Evolutionary conservation across 2,797 vertebrate genomes (phyloP).

Genomic region (Micromesistius poutassou): DNA sequence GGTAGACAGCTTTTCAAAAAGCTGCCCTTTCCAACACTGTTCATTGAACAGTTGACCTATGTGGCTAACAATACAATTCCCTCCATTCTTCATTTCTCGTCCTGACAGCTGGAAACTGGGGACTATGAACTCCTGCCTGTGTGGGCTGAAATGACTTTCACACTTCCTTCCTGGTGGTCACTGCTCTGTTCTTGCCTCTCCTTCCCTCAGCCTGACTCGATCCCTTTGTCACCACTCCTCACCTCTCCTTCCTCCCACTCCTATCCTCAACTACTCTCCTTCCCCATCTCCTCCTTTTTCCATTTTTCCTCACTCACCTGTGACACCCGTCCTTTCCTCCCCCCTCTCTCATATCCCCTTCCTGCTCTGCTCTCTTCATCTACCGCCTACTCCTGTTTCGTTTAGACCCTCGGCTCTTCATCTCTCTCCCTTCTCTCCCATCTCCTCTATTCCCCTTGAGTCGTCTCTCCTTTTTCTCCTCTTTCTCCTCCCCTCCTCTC

Average conservation of each 20-base stretch:
- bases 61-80: slow-evolving; percentile 49
- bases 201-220: too few relatives aligned
- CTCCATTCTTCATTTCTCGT: slow-evolving; percentile 20
- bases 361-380: neutral
- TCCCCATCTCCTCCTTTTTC: neutral
- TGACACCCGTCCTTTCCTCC: neutral
- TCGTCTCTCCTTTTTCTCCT: neutral
- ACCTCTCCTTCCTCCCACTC: neutral
- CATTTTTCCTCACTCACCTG: neutral
- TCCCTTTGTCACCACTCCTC: slow-evolving; percentile 5
- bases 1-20: slow-evolving; percentile 45
- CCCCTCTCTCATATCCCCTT: neutral
- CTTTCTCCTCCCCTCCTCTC: neutral
- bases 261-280: neutral
- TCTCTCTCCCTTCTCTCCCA: neutral
- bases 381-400: neutral
- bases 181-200: neutral
- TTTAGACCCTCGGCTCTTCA: neutral
- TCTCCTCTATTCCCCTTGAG: neutral
- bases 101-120: slow-evolving; percentile 35
- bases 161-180: slow-evolving; percentile 24
- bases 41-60: slow-evolving; percentile 57
- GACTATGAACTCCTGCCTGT: neutral
- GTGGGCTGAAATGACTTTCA: slow-evolving; percentile 51
- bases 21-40: slow-evolving; percentile 54